A percentile compares a stretch with the other conserved stretches of the same genome.
These are phyloP conservation scores for Mola mola DNA, from an alignment of 2,113 vertebrate species.

Conservation along the genomic window DNA sequence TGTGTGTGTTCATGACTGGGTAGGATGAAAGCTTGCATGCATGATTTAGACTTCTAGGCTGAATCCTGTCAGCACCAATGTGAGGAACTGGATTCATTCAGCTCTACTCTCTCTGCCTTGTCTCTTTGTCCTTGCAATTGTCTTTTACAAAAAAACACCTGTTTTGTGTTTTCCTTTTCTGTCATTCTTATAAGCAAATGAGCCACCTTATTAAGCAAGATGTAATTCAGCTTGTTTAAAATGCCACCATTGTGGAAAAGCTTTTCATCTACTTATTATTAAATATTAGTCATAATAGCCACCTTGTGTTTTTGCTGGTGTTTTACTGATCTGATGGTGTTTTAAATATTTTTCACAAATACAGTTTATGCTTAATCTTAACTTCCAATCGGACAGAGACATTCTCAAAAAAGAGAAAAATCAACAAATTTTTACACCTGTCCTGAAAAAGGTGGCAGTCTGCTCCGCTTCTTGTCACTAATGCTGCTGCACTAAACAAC, in stretches of 20 bases:
- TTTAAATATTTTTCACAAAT: background rate
- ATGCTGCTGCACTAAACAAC: too few species aligned
- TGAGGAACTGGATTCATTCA: slow-evolving; percentile 30
- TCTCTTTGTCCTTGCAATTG: slow-evolving; percentile 33
- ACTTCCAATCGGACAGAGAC: too few species aligned
- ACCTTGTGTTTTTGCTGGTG: background rate
- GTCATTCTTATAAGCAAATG: background rate
- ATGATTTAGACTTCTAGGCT: slow-evolving; percentile 58
- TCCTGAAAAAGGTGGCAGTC: too few species aligned
- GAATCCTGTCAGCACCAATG: slow-evolving; percentile 26
- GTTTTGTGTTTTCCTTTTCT: background rate
- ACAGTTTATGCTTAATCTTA: background rate
- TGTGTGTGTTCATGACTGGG: slow-evolving; percentile 17
- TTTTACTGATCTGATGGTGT: background rate
- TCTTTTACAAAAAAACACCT: background rate
- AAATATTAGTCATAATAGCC: too few species aligned
- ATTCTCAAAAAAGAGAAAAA: too few species aligned
- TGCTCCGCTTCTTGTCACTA: too few species aligned
- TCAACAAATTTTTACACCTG: too few species aligned
- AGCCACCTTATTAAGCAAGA: background rate
- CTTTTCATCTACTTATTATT: background rate
- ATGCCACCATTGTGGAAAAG: background rate
- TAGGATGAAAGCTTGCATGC: slow-evolving; percentile 39
- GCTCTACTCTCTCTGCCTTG: background rate
- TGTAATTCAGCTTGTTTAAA: background rate